Evolutionary conservation across 1,140 invertebrate genomes (phyloP), one percentile per base, ranked within the genome.

Genomic region (Sminthurides bifidus): DNA sequence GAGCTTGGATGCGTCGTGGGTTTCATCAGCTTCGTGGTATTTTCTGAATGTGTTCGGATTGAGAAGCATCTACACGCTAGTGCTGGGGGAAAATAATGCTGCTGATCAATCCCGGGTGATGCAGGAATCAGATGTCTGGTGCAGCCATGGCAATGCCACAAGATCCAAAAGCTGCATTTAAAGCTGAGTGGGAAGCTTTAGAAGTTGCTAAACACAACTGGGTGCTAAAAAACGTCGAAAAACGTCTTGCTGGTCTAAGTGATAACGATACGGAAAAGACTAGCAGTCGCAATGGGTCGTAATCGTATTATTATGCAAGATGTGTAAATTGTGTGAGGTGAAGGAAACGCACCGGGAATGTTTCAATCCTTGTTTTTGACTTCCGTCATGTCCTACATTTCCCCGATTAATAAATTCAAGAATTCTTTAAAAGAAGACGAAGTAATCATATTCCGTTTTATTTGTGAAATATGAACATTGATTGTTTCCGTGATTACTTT

Each of bases 11-110:
- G 93, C 96, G 21, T 92, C 94, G 12, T 99, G 95, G 96, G 96
- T 99, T 0, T 98, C 94, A 1, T 98, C 93, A 1, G 95, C 93
- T 4, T 98, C 94, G 0, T 99, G 96, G 96, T 99, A 99, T 75
- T 98, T 99, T 70, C 79, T 99, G 0, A 99, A 99, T 74, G 92
- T 99, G 0, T 99, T 99, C 78, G 96, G 96, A 44, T 75, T 99
- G 21, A 77, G 96, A 45, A 96, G 92, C 56, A 97, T 99, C 69
- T 99, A 99, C 70, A 87, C 91, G 1, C 75, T 99, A 21, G 95
- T 99, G 15, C 76, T 99, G 17, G 96, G 96, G 43, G 93, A 97
- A 75, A 97, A 98, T 71, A 99, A 98, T 79, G 89, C 92, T 66
- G 93, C 94, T 4, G 93, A 98, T 73, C 91, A 95, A 66, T 91